Percentiles rank a stretch among this genome's conserved stretches.
Conservation (phyloP, 1,140 invertebrate species). For the Eurytemora carolleeae region DNA sequence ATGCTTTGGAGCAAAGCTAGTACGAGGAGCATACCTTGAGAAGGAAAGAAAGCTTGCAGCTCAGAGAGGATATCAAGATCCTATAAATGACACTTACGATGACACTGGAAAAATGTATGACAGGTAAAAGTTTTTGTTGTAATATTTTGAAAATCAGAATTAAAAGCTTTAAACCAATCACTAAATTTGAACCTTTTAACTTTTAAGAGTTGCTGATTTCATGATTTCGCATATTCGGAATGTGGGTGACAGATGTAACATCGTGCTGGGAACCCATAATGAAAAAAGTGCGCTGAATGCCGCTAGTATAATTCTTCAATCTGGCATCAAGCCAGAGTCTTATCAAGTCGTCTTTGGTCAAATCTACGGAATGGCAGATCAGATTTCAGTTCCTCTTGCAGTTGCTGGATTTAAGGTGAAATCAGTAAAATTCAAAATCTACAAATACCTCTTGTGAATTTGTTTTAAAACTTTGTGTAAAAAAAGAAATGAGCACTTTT, state of each 20-base stretch:
- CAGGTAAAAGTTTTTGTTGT: conserved; percentile 19
- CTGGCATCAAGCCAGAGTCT: not conserved
- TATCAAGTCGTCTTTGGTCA: conserved; percentile 32
- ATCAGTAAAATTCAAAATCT: conserved; percentile 20
- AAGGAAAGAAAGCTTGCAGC: conserved; percentile 20
- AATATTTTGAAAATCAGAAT: not conserved
- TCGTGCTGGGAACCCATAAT: not conserved
- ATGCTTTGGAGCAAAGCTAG: conserved; percentile 26
- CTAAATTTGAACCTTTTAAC: no score
- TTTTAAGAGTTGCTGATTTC: not conserved
- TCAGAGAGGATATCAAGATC: conserved; percentile 17
- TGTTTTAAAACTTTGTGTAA: no score
- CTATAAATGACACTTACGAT: conserved; percentile 22
- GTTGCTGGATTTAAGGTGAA: conserved; percentile 17
- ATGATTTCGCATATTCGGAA: not conserved
- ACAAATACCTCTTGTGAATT: not conserved
- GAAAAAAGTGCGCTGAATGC: not conserved
- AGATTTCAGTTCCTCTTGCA: conserved; percentile 31
- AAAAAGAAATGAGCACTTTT: no score
- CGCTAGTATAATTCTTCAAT: not conserved
- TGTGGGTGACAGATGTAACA: not conserved
- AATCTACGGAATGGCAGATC: conserved; percentile 36
- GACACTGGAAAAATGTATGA: conserved; percentile 22
- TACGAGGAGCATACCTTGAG: conserved; percentile 30
- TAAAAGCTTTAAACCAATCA: not conserved